A percentile compares a stretch with the other conserved stretches of the same genome.
Conservation (phyloP, 2,113 vertebrate genomes). For the Rhegmatorhina hoffmannsi region DNA sequence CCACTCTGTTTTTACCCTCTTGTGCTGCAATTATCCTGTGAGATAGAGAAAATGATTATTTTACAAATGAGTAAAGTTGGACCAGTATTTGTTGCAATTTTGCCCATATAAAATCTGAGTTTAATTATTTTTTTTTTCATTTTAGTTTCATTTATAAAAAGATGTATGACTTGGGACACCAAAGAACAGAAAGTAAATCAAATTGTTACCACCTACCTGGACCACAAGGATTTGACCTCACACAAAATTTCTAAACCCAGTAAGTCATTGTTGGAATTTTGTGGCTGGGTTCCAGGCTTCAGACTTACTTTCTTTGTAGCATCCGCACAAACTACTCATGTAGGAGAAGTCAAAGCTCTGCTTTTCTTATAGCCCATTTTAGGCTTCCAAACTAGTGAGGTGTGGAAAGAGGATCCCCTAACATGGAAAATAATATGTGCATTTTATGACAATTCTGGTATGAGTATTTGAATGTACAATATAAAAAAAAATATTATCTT, state of each 20-base stretch:
- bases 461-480: background rate
- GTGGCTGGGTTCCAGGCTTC: background rate
- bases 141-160: background rate
- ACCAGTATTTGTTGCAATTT: background rate
- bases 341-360: background rate
- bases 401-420: background rate
- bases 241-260: background rate
- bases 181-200: background rate
- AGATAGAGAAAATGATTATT: background rate
- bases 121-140: background rate
- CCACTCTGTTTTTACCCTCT: rapidly evolving
- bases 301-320: background rate
- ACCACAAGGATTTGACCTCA: background rate
- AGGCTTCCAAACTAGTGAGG: background rate
- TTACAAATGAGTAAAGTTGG: background rate
- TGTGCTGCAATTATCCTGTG: background rate
- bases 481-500: background rate
- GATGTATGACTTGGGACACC: background rate
- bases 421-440: background rate
- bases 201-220: background rate
- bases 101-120: background rate
- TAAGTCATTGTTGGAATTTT: background rate
- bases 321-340: rapidly evolving
- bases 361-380: background rate
- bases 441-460: background rate